phyloP scores from a whole-genome alignment of 1,140 invertebrate genomes.

The Pteromalus puparum region DNA sequence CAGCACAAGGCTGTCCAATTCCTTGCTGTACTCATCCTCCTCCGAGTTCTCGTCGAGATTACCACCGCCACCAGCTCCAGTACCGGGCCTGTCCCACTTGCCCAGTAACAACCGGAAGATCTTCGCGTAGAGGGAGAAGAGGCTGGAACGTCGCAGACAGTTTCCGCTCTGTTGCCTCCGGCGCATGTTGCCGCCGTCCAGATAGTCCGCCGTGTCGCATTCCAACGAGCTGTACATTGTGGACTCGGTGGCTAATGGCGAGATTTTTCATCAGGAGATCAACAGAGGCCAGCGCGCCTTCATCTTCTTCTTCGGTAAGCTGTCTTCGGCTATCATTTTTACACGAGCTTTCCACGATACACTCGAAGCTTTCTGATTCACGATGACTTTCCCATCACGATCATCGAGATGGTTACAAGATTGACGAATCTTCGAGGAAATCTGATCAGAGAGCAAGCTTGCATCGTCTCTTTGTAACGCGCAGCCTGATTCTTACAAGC shows the following conservation, averaged over 20 bases:
- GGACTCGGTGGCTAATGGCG: not conserved
- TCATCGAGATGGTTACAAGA: too few species aligned
- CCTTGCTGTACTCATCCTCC: constrained; percentile 50
- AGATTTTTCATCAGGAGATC: not conserved
- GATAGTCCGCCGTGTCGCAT: not conserved
- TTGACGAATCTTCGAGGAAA: too few species aligned
- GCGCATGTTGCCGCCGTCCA: not conserved
- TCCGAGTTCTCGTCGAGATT: constrained; percentile 54
- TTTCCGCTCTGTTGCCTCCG: not conserved
- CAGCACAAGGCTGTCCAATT: constrained; percentile 73
- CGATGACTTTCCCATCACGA: too few species aligned
- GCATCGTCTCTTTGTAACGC: too few species aligned
- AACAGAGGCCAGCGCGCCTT: not conserved
- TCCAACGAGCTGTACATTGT: too few species aligned
- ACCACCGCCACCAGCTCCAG: not conserved
- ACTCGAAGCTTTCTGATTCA: too few species aligned
- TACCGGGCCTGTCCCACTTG: constrained; percentile 49
- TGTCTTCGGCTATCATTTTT: not conserved
- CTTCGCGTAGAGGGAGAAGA: constrained; percentile 64
- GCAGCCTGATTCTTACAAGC: too few species aligned
- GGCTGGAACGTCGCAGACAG: constrained; percentile 52
- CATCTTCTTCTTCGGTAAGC: not conserved
- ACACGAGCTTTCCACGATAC: too few species aligned
- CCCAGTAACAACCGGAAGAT: constrained; percentile 65
- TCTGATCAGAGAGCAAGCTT: too few species aligned